A percentile compares a stretch with the other conserved stretches of the same genome.
phyloP scores from a whole-genome alignment of 2,113 vertebrate species.

The Dipodomys merriami region DNA sequence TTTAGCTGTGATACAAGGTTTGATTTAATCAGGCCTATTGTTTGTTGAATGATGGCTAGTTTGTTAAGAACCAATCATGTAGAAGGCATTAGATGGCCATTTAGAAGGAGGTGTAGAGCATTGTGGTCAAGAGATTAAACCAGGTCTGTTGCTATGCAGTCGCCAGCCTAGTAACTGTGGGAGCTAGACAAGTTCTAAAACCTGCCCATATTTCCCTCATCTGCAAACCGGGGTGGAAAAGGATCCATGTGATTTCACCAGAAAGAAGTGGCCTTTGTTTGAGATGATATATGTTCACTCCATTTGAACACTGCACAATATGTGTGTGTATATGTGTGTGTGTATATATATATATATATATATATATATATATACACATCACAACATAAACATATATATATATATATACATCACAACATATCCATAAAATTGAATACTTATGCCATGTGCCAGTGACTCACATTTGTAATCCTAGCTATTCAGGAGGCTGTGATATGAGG shows the following conservation, averaged over 20 bases:
- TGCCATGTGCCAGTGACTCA: no score
- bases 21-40: slow-evolving; percentile 12
- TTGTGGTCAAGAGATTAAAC: background rate
- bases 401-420: no score
- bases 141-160: background rate
- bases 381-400: no score
- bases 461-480: no score
- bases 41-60: background rate
- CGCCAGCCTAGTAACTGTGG: background rate
- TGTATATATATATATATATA: no score
- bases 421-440: no score
- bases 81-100: background rate
- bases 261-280: background rate
- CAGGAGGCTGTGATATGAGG: no score
- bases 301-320: no score
- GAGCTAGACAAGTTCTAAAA: background rate
- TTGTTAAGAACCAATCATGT: slow-evolving; percentile 38
- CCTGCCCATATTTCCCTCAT: background rate
- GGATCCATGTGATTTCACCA: background rate
- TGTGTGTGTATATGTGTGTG: no score
- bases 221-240: background rate
- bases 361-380: no score
- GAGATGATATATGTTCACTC: background rate
- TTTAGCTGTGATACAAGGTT: slow-evolving; percentile 2
- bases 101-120: background rate